Percentiles rank a stretch among this genome's conserved stretches.
Conservation (phyloP, 2,797 vertebrate genomes). For the Masticophis lateralis region DNA sequence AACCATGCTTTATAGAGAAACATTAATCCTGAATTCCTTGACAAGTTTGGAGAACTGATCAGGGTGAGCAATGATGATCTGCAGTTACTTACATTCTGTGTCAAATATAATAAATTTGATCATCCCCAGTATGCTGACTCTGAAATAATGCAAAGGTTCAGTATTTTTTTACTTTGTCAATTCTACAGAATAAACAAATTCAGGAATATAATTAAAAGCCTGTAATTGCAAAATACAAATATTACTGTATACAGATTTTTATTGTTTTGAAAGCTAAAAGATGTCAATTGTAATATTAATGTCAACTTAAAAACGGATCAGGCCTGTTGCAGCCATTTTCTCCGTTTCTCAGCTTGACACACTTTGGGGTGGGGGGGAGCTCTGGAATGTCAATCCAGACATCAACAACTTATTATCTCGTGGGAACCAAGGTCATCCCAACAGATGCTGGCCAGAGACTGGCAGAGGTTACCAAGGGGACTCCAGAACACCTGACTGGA, state of each 20-base stretch:
- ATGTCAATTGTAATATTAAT: not conserved
- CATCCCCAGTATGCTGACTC: conserved; percentile 66
- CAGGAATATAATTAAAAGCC: not conserved
- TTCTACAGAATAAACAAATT: not conserved
- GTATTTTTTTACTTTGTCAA: conserved; percentile 22
- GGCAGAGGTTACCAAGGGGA: too few relatives aligned
- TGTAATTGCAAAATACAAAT: not conserved
- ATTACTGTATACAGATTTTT: not conserved
- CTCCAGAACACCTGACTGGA: too few relatives aligned
- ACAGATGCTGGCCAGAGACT: too few relatives aligned
- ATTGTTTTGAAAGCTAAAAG: not conserved
- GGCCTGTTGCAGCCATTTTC: too few relatives aligned
- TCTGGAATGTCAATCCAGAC: too few relatives aligned
- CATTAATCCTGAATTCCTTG: conserved; percentile 72
- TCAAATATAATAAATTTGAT: conserved; percentile 80
- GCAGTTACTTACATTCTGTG: conserved; percentile 84
- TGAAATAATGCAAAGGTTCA: conserved; percentile 61
- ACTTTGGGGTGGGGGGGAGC: too few relatives aligned
- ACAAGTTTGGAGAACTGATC: conserved; percentile 78
- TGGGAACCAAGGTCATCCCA: too few relatives aligned
- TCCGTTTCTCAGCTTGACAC: too few relatives aligned
- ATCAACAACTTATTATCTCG: too few relatives aligned
- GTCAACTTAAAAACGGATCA: too few relatives aligned
- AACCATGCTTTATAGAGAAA: conserved; percentile 73
- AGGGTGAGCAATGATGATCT: conserved; percentile 82